Evolutionary conservation across 2,113 vertebrate species (phyloP).

Genomic region (Paramormyrops kingsleyae): DNA sequence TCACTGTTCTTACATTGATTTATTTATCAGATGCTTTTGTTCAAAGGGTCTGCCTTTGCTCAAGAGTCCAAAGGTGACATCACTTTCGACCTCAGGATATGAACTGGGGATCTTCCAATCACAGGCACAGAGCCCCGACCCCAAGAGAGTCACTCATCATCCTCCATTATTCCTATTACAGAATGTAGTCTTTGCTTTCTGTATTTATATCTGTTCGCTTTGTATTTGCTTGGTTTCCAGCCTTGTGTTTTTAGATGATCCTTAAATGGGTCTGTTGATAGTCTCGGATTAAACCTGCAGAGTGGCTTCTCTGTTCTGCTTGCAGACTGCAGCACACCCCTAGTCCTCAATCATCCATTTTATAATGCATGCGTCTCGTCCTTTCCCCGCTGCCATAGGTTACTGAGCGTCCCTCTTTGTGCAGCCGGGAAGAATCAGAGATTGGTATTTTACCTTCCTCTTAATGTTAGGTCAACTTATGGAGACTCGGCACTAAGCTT

Average conservation of each 20-base stretch:
- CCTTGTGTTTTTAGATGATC: not conserved
- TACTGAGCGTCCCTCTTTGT: not conserved
- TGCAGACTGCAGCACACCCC: not conserved
- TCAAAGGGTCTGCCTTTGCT: not conserved
- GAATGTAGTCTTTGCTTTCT: not conserved
- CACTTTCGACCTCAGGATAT: not conserved
- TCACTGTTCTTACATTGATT: not conserved
- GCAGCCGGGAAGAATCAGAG: no score
- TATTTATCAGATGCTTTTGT: not conserved
- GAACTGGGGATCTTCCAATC: not conserved
- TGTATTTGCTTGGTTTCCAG: not conserved
- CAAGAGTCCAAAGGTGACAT: not conserved
- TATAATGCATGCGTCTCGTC: not conserved
- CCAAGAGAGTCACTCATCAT: not conserved
- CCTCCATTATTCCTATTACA: not conserved
- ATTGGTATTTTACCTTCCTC: not conserved
- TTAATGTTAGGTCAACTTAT: not conserved
- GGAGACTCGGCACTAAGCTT: not conserved
- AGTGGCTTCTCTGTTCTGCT: not conserved
- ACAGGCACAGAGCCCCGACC: not conserved
- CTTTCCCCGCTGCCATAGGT: not conserved
- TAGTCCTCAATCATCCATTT: not conserved
- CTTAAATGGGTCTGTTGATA: not conserved
- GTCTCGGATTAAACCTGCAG: not conserved
- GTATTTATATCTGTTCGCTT: not conserved